Evolutionary conservation across 2,888 invertebrate species (phyloP).

Genomic region (Parnassius glacialis): DNA sequence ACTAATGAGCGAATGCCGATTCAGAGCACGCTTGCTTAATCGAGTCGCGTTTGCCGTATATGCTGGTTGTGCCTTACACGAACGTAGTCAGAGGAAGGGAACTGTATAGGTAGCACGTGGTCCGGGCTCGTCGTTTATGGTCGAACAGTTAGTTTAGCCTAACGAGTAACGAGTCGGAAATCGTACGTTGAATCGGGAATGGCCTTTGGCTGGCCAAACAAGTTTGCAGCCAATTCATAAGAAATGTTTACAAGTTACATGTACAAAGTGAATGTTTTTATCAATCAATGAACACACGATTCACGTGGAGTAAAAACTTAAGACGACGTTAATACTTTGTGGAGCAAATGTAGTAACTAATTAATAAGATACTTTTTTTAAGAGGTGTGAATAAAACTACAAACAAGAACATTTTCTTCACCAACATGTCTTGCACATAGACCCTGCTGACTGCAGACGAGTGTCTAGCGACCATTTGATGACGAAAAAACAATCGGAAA

Average conservation of each 20-base stretch:
- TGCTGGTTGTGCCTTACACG: constrained; percentile 13
- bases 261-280: background rate
- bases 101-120: constrained; percentile 51
- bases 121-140: constrained; percentile 44
- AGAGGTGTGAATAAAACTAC: too few species aligned
- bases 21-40: constrained; percentile 69
- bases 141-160: constrained; percentile 53
- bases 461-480: too few species aligned
- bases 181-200: constrained; percentile 26
- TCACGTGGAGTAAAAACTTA: too few species aligned
- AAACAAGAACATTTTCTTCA: too few species aligned
- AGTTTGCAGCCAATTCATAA: constrained; percentile 5
- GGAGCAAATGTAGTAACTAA: too few species aligned
- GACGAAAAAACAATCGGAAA: too few species aligned
- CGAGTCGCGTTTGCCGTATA: constrained; percentile 43
- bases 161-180: constrained; percentile 49
- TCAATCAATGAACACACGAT: background rate
- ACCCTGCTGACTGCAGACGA: too few species aligned
- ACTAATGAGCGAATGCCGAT: constrained; percentile 67
- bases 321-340: too few species aligned
- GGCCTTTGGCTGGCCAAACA: constrained; percentile 11
- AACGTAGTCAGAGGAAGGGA: constrained; percentile 34
- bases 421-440: too few species aligned
- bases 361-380: too few species aligned
- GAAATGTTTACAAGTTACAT: constrained; percentile 4